These are phyloP conservation scores for Hypomecis punctinalis DNA, from an alignment of 2,888 invertebrate species.

Conservation along the genomic window DNA sequence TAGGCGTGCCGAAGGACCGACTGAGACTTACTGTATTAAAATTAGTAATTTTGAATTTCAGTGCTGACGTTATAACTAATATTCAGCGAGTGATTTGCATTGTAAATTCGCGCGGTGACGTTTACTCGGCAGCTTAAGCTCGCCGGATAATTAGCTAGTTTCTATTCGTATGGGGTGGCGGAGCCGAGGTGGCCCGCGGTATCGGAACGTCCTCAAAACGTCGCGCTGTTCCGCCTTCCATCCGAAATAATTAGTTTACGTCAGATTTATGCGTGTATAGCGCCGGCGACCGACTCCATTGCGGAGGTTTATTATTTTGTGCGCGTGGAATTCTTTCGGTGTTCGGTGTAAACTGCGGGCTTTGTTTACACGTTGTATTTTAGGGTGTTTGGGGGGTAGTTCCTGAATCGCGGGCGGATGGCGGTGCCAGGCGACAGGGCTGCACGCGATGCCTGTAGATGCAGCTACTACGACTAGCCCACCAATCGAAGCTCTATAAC, in stretches of 20 bases:
- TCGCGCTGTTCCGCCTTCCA: constrained; percentile 51
- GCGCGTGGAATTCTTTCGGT: constrained; percentile 49
- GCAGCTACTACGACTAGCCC: constrained; percentile 64
- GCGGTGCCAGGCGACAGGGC: constrained; percentile 83
- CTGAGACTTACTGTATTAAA: constrained; percentile 83
- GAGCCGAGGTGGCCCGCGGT: constrained; percentile 48
- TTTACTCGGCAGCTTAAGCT: constrained; percentile 78
- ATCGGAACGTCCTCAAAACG: constrained; percentile 69
- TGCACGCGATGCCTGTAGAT: constrained; percentile 74
- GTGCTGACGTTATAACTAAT: constrained; percentile 81
- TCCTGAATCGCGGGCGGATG: constrained; percentile 69
- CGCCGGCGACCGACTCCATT: constrained; percentile 51
- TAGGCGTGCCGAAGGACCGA: constrained; percentile 77
- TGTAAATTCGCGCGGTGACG: constrained; percentile 82
- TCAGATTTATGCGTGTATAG: constrained; percentile 53
- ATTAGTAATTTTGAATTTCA: constrained; percentile 83
- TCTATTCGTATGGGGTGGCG: constrained; percentile 75
- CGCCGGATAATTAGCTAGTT: constrained; percentile 82
- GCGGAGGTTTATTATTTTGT: constrained; percentile 54
- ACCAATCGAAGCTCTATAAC: constrained; percentile 62
- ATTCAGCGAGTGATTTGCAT: constrained; percentile 83
- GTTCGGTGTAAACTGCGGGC: constrained; percentile 50
- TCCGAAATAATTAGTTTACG: constrained; percentile 56
- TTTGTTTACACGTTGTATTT: constrained; percentile 70
- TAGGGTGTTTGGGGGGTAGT: constrained; percentile 71